Evolutionary conservation across 2,113 vertebrate species (phyloP), one percentile per base, ranked within the genome.

Genomic region (Brachypteracias leptosomus): DNA sequence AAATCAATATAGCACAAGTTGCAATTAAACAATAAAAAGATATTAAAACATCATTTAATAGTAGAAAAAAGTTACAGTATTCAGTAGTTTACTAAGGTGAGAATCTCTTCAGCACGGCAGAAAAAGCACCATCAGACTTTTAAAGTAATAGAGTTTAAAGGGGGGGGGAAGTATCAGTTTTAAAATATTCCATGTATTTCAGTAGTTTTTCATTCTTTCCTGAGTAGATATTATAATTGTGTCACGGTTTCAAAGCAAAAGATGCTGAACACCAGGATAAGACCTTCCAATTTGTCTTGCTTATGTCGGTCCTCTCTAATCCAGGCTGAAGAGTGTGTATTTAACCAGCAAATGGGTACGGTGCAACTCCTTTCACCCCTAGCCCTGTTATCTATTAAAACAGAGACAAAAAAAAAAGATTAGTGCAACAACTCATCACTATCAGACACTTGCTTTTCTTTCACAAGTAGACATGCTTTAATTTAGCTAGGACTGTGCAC

Each of bases 331-430:
- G 63, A 71, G 52, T 1, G 18, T n/a, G 6, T 9, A 35, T 58
- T 98, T 88, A 99, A 81, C 98, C 98, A 55, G 97, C 95, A 92
- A 98, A 99, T 13, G 97, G 92, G 85, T 97, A 91, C 1, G 98
- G 97, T 54, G 98, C 97, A 66, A 98, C 80, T 97, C 99, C 99
- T 97, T 98, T 99, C 65, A 98, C 98, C 9, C 98, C 98, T 26
- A 99, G 97, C 71, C 98, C 98, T 90, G 99, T 98, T 94, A 99
- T 97, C 99, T 99, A 94, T 93, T 96, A 77, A 93, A 97, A 93
- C 85, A 85, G 19, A 89, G 33, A 55, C 4, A 4, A 36, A 70
- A 26, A 82, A 33, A 88, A 47, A 54, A 78, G 47, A 55, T 62
- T 29, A 93, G 20, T 72, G 54, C 3, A 11, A 15, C n/a, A 85